Evolutionary conservation across 2,797 vertebrate species (phyloP).

Genomic region (Sebastes ruberrimus): DNA sequence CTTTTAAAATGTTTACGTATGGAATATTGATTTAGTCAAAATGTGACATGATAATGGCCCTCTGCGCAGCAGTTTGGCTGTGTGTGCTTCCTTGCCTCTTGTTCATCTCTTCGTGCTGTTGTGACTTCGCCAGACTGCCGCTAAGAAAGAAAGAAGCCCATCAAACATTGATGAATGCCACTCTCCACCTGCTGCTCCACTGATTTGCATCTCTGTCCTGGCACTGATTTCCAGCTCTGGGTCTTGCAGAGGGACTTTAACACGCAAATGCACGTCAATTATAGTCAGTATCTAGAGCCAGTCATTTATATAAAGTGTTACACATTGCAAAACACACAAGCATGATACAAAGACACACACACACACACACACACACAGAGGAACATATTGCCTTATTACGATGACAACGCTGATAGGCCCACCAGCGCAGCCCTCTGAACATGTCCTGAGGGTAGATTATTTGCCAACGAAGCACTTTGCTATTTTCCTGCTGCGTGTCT

Average conservation of each 20-base stretch:
- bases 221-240: slow-evolving; percentile 51
- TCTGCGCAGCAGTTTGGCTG: slow-evolving; percentile 2
- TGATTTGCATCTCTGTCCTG: slow-evolving; percentile 66
- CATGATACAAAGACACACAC: neutral
- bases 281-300: slow-evolving; percentile 12
- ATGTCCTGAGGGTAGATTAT: slow-evolving; percentile 53
- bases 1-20: slow-evolving; percentile 36
- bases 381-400: slow-evolving; percentile 30
- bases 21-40: slow-evolving; percentile 44
- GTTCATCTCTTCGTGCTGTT: slow-evolving; percentile 17
- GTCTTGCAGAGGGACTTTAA: slow-evolving; percentile 30
- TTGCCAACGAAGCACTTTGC: slow-evolving; percentile 51
- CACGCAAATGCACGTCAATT: slow-evolving; percentile 26
- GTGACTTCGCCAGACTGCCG: slow-evolving; percentile 36
- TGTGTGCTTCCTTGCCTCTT: slow-evolving; percentile 2
- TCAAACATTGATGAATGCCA: slow-evolving; percentile 80
- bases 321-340: slow-evolving; percentile 1
- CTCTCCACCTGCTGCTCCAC: slow-evolving; percentile 59
- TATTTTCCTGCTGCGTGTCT: slow-evolving; percentile 17
- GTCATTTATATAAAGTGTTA: slow-evolving; percentile 13
- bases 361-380: neutral
- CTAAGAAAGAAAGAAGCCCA: slow-evolving; percentile 57
- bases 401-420: slow-evolving; percentile 24
- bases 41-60: slow-evolving; percentile 28
- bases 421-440: slow-evolving; percentile 20